phyloP scores from a whole-genome alignment of 2,888 invertebrate species.

The Abrostola tripartita region DNA sequence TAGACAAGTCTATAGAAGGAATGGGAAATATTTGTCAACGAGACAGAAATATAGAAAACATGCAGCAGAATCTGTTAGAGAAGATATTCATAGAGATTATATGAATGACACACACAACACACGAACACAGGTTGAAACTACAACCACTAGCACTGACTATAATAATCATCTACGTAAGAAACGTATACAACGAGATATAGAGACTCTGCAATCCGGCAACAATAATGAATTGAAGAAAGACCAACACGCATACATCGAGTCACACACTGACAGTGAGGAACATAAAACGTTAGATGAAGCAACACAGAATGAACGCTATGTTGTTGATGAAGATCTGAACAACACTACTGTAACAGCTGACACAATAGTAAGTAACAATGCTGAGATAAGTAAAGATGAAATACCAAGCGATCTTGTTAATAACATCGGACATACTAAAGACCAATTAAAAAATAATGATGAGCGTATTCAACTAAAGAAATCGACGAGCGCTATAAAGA shows the following conservation, averaged over 20 bases:
- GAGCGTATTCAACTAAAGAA: conserved; percentile 6
- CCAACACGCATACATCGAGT: background rate
- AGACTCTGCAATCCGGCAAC: background rate
- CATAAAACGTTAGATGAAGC: background rate
- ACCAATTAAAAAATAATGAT: background rate
- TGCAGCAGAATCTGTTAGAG: background rate
- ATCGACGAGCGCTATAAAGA: conserved; percentile 7
- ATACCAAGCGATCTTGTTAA: too few species aligned
- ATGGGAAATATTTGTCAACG: conserved; percentile 9
- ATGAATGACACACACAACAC: background rate
- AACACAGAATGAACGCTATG: background rate
- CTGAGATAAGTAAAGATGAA: background rate
- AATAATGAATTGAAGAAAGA: background rate
- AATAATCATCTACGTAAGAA: conserved; percentile 9
- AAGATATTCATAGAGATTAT: background rate
- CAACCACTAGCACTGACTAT: background rate
- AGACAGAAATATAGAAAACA: conserved; percentile 12
- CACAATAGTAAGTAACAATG: background rate
- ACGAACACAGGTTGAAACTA: background rate
- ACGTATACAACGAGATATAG: conserved; percentile 26
- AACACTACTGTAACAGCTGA: background rate
- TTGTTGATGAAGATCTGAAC: background rate
- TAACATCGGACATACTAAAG: background rate
- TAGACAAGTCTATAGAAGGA: background rate
- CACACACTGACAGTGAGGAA: background rate